Evolutionary conservation across 92 coral and sea anemone genomes (phyloP), one percentile per base, ranked within the genome.

Genomic region (Scolanthus callimorphus): DNA sequence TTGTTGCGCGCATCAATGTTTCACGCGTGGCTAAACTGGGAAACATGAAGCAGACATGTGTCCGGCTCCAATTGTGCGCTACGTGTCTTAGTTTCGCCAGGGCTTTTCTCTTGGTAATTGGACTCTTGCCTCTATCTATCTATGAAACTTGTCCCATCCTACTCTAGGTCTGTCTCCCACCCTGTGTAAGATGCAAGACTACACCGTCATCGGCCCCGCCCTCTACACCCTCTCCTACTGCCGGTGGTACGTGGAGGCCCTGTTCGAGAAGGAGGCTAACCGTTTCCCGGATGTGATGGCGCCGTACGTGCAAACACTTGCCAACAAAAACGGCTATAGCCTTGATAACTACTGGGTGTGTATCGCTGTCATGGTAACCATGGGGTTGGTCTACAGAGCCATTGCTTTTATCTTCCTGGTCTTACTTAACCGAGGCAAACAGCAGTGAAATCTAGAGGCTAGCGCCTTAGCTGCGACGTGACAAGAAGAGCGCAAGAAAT

Each of bases 191-290:
- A 68, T 89, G 81, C 80, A 61, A 23, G 62, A 74, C 28, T 59
- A 51, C 66, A 76, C 64, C 2, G 27, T 67, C 20, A 49, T 89
- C 25, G 97, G 88, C 11, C 86, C 88, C 2, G 55, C 51, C 2
- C 41, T 84, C 29, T 89, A 89, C 74, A 89, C 70, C 63, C 73
- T 89, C 65, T 84, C 91, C 17, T 89, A 64, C 62, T 78, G 78
- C 8, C 85, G 97, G 44, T 89, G 97, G 97, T 78, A 78, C 12
- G 70, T 82, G 51, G 97, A 89, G 59, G 97, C 91, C 39, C 59
- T 89, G 67, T 84, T 89, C 55, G 97, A 89, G 59, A 84, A 84
- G 51, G 97, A 89, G 55, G 97, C 91, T 24, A 28, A 31, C 22
- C 85, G 84, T 17, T 79, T 70, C 73, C 86, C 97, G 10, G 71